Conservation (phyloP, 2,113 vertebrate genomes). For the Coptodon bakossiorum region DNA sequence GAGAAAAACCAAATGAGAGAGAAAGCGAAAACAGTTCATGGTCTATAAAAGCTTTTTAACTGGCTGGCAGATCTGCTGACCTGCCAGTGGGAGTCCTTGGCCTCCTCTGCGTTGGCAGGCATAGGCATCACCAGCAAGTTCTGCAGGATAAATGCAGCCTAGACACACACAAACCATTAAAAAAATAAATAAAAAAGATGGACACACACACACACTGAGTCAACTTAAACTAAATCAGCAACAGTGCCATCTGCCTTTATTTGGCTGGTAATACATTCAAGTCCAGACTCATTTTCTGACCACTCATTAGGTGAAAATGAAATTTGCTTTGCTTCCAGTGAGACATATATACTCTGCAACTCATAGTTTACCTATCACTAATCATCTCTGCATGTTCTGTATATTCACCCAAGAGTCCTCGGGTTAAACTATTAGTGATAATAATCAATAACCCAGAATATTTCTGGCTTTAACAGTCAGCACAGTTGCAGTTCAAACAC, state of each 20-base stretch:
- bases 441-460: not conserved
- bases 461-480: not conserved
- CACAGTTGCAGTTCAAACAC: not conserved
- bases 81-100: conserved; percentile 84
- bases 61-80: conserved; percentile 70
- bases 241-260: conserved; percentile 77
- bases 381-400: not conserved
- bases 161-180: conserved; percentile 26
- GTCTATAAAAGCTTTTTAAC: conserved; percentile 51
- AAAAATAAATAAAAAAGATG: not conserved
- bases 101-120: conserved; percentile 76
- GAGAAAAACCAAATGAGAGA: not conserved
- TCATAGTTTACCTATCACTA: not conserved
- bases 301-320: not conserved
- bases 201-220: not conserved
- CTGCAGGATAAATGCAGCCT: conserved; percentile 96
- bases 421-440: not conserved
- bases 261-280: conserved; percentile 45
- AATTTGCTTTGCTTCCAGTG: not conserved
- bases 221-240: conserved; percentile 58
- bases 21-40: conserved; percentile 25
- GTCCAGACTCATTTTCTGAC: not conserved
- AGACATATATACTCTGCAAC: not conserved
- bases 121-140: conserved; percentile 93
- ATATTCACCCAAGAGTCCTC: not conserved